These are phyloP conservation scores for Rhopalosiphum padi DNA, from an alignment of 1,140 invertebrate species.

Conservation along the genomic window DNA sequence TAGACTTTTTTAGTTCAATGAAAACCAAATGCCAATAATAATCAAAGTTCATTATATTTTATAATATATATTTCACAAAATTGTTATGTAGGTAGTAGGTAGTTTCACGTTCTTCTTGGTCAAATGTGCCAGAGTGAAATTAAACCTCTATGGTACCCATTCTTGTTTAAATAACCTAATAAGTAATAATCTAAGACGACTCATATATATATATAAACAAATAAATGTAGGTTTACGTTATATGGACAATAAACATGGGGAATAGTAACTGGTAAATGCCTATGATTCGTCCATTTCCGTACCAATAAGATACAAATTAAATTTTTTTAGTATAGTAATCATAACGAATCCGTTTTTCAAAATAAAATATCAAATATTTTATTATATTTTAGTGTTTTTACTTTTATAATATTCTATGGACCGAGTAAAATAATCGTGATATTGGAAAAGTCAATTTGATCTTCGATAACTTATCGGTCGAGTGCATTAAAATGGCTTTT, in stretches of 20 bases:
- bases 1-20: neutral
- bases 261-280: neutral
- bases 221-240: too few relatives aligned
- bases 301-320: neutral
- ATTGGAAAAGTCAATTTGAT: neutral
- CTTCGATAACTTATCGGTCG: neutral
- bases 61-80: neutral
- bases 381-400: neutral
- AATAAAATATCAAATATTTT: conserved; percentile 2
- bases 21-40: neutral
- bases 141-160: too few relatives aligned
- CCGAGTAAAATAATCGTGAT: neutral
- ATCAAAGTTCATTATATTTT: neutral
- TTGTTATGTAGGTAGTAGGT: neutral
- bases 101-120: too few relatives aligned
- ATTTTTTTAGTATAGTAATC: neutral
- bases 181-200: too few relatives aligned
- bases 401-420: neutral
- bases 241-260: too few relatives aligned
- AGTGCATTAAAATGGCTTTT: neutral
- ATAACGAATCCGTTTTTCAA: neutral
- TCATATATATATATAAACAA: too few relatives aligned
- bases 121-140: too few relatives aligned
- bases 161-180: too few relatives aligned
- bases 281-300: neutral